Evolutionary conservation across 2,888 invertebrate genomes (phyloP), one percentile per base, ranked within the genome.

Genomic region (Xestia rhomboidea): DNA sequence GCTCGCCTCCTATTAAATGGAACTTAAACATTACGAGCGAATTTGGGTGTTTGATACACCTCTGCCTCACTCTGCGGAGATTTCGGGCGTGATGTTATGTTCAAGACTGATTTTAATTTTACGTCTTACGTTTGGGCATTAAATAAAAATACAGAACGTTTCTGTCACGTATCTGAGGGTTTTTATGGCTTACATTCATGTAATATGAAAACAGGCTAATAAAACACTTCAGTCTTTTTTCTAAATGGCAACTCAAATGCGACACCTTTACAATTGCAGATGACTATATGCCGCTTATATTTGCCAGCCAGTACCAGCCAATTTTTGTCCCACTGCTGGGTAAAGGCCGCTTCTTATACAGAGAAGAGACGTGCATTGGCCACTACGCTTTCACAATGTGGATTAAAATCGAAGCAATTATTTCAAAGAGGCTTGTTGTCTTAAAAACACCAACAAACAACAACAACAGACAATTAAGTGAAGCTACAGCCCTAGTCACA

Each of bases 101-200:
- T 71, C 57, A 38, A 49, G 10, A 30, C 13, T 38, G 77, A 80
- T 66, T 66, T 64, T 82, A 68, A 68, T 76, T 49, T 66, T 13
- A 66, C 21, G 41, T 68, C 68, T n/a, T 27, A 38, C 6, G 24
- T 13, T 62, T 34, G 7, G 10, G 3, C 13, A 44, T 46, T 76
- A 24, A n/a, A n/a, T 8, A 30, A 13, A 6, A 44, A 54, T 30
- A n/a, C 10, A 4, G 34, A 38, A 27, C 0, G n/a, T 76, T 49
- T 46, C 1, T 1, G 13, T 30, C 27, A 38, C 24, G 18, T 60
- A 6, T 34, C 11, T 38, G 18, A 27, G 46, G 10, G 0, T 57
- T 73, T 44, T 74, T 46, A 73, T n/a, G 27, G 18, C 71, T 38
- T 21, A 51, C n/a, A 51, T 8, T 54, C 41, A 57, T 57, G 21